Conservation (phyloP, 2,797 vertebrate species). For the Ceryle rudis region DNA sequence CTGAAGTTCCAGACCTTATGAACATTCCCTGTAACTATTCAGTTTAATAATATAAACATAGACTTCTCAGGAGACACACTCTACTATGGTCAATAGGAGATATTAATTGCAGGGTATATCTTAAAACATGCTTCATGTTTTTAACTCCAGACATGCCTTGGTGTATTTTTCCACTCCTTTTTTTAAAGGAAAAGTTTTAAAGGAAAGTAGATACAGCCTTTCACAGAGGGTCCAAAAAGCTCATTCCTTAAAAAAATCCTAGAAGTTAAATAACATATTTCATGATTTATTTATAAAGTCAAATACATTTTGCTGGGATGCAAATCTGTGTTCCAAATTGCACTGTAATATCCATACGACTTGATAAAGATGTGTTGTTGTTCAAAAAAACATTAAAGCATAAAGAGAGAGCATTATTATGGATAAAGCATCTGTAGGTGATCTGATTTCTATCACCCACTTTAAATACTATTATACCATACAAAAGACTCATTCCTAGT, state of each 20-base stretch:
- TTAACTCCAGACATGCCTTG: neutral
- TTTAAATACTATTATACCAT: neutral
- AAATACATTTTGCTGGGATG: neutral
- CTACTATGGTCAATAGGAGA: neutral
- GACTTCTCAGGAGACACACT: neutral
- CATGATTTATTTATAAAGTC: neutral
- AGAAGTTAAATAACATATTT: neutral
- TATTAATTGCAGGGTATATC: neutral
- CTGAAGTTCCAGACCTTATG: neutral
- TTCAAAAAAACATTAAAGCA: neutral
- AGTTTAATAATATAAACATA: neutral
- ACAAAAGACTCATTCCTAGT: neutral
- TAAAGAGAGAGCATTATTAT: neutral
- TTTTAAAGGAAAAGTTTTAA: neutral
- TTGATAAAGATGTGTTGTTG: neutral
- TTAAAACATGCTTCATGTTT: neutral
- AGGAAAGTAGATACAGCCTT: neutral
- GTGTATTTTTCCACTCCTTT: neutral
- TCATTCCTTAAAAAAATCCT: neutral
- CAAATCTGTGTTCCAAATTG: neutral
- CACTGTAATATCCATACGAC: neutral
- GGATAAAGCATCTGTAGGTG: neutral
- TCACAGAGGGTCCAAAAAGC: neutral
- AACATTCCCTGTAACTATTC: neutral
- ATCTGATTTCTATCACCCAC: neutral